Conservation (phyloP, 2,113 vertebrate species). For the Cheilinus undulatus region DNA sequence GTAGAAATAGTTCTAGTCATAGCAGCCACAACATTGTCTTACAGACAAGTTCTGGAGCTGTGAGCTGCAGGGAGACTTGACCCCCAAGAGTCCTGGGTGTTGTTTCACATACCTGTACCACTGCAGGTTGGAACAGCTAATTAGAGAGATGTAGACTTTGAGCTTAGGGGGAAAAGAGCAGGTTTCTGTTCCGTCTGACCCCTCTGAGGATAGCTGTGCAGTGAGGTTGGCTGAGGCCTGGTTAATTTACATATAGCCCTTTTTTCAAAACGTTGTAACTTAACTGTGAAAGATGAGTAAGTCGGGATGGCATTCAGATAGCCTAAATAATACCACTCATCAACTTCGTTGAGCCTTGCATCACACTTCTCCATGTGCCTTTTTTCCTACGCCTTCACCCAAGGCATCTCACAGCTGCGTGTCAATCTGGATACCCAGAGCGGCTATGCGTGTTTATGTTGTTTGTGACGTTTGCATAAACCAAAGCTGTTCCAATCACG, state of each 20-base stretch:
- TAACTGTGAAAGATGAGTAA: constrained; percentile 38
- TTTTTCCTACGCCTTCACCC: constrained; percentile 33
- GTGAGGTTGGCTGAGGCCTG: constrained; percentile 31
- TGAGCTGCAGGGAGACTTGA: constrained; percentile 2
- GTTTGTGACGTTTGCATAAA: constrained; percentile 20
- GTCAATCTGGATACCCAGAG: constrained; percentile 35
- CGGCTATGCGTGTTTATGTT: neutral
- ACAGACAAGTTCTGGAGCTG: constrained; percentile 1
- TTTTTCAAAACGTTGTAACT: constrained; percentile 15
- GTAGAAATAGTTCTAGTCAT: neutral
- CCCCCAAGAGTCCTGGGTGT: constrained; percentile 15
- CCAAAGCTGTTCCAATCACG: constrained; percentile 15
- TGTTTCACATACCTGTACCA: constrained; percentile 20
- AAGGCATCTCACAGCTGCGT: constrained; percentile 58
- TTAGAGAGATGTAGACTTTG: constrained; percentile 26
- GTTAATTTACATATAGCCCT: constrained; percentile 26
- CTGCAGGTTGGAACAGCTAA: constrained; percentile 38
- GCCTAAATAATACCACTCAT: constrained; percentile 19
- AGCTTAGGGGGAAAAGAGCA: neutral
- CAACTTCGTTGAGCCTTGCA: constrained; percentile 23
- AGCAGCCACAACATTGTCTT: constrained; percentile 5
- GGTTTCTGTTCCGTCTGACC: constrained; percentile 8
- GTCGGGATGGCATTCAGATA: constrained; percentile 32
- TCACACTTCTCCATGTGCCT: constrained; percentile 17
- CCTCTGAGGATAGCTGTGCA: constrained; percentile 7